Evolutionary conservation across 2,888 invertebrate species (phyloP), one percentile per base, ranked within the genome.

Genomic region (Clunio marinus): DNA sequence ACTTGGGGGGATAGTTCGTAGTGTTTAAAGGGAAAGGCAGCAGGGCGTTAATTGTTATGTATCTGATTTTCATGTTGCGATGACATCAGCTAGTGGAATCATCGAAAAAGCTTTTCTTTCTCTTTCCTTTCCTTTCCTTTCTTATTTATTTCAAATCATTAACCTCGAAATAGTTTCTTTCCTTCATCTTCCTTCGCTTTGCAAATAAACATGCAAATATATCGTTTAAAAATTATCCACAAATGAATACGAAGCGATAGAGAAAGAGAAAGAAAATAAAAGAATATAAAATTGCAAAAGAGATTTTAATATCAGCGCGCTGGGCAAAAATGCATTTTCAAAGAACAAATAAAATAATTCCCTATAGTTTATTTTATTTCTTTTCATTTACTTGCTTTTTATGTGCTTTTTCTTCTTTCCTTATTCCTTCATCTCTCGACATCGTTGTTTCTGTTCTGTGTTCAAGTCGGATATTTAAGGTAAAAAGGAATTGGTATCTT

Each of bases 311-410:
- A 45, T 45, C 45, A 45, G 8, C 45, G 45, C 15, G 45, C 45
- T 7, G 45, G 8, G 45, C 15, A 45, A n/a, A 32, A 32, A 45
- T 45, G n/a, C 28, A 27, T 32, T 59, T 59, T 24, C 28, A 62
- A 41, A 62, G 62, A 62, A 62, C 62, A 62, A 62, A 62, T 62
- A 62, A 62, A 62, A 62, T 62, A 62, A 62, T 62, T 62, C 41
- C 62, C 32, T 59, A 25, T 35, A 59, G 41, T 41, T 41, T 62
- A 41, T 62, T 62, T 62, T 62, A 62, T 62, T 41, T 62, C 22
- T 15, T 41, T 62, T 62, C 8, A 22, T 59, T 59, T 28, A 13
- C 20, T 17, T 37, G 13, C n/a, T 62, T 59, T 37, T 37, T 15
- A 32, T 20, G 32, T 45, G 15, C 17, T 37, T n/a, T 45, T 62